Evolutionary conservation across 2,113 vertebrate species (phyloP).

Genomic region (Rattus norvegicus): GRCr8 NC_086032.1:66444501-66445000

Average conservation of each 20-base stretch:
- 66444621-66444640: not conserved
- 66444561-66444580: not conserved
- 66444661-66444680: not conserved
- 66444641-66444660: not conserved
- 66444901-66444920: not conserved
- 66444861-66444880: not conserved
- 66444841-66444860: not conserved
- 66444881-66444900: not conserved
- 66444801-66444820: not conserved
- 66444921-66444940: not conserved
- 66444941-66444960: not conserved
- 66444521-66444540: not conserved
- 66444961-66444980: not conserved
- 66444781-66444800: not conserved
- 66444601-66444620: not conserved
- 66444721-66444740: not conserved
- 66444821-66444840: not conserved
- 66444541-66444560: not conserved
- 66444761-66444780: not conserved
- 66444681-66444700: not conserved
- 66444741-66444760: not conserved
- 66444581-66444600: constrained; percentile 26
- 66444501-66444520: not conserved
- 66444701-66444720: not conserved
- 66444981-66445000: too few relatives aligned